phyloP scores from a whole-genome alignment of 1,140 invertebrate genomes.

The Rhagoletis zephyria region DNA sequence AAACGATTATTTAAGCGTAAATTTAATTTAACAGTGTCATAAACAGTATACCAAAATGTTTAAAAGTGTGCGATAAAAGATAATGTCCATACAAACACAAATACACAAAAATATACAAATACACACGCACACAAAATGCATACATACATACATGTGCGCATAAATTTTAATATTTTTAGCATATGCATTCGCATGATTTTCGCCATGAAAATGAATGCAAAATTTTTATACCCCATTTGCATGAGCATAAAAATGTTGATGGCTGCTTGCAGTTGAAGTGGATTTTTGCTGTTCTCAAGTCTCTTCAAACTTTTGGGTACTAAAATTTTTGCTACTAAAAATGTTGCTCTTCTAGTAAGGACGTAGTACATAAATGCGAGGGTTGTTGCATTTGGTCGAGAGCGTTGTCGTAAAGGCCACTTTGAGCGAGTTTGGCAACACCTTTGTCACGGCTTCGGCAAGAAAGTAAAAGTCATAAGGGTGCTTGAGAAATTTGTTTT shows the following conservation, averaged over 20 bases:
- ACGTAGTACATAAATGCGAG: too few species aligned
- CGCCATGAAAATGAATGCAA: not conserved
- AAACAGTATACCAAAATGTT: constrained; percentile 15
- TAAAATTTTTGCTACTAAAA: too few species aligned
- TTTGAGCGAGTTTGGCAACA: too few species aligned
- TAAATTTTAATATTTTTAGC: constrained; percentile 21
- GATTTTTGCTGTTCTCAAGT: not conserved
- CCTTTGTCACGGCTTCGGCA: too few species aligned
- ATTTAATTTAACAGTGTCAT: constrained; percentile 46
- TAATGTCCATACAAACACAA: not conserved
- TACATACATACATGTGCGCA: too few species aligned
- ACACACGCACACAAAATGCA: too few species aligned
- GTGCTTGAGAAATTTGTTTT: too few species aligned
- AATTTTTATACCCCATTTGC: not conserved
- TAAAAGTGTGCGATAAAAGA: constrained; percentile 8
- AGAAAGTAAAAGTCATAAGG: too few species aligned
- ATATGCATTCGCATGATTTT: constrained; percentile 1
- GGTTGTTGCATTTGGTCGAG: too few species aligned
- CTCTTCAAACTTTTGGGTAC: not conserved
- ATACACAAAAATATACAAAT: too few species aligned
- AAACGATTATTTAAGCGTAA: not conserved
- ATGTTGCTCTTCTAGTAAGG: too few species aligned
- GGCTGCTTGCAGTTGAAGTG: not conserved
- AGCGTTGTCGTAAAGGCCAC: too few species aligned
- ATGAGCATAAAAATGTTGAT: constrained; percentile 29